These are phyloP conservation scores for Sciurus vulgaris DNA, from an alignment of 2,797 vertebrate species.

Conservation along the genomic window DNA sequence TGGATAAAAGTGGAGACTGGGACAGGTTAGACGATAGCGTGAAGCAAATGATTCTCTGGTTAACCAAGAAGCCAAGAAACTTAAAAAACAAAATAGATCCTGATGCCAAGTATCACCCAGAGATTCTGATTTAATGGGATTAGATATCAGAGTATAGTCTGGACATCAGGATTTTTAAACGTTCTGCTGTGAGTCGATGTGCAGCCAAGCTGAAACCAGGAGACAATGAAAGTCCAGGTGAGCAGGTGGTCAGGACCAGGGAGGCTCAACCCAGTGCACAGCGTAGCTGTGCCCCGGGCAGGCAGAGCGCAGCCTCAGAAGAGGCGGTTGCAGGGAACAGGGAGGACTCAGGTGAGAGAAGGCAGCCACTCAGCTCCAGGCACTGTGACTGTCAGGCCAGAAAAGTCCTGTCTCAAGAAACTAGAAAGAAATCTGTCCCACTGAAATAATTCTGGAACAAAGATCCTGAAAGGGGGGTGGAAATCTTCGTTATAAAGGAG, in stretches of 20 bases:
- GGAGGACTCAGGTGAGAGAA: neutral
- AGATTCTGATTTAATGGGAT: neutral
- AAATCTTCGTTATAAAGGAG: neutral
- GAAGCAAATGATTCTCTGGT: neutral
- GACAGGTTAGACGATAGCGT: neutral
- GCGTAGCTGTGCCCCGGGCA: neutral
- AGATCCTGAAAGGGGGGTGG: neutral
- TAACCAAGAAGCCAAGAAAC: neutral
- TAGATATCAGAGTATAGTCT: neutral
- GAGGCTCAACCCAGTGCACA: neutral
- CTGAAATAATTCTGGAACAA: neutral
- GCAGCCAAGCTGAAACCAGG: neutral
- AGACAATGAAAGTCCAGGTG: neutral
- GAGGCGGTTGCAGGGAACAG: too few species aligned
- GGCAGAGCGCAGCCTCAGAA: neutral
- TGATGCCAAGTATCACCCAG: neutral
- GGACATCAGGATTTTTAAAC: neutral
- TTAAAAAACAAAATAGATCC: neutral
- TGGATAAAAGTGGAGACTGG: neutral
- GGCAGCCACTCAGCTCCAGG: neutral
- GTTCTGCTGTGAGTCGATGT: neutral
- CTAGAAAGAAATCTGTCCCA: neutral
- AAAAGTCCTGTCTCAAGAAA: neutral
- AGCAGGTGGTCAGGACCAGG: neutral
- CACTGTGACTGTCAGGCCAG: neutral